Base-by-base conservation (phyloP, 2,888 invertebrate genomes). In the Tetanocera ferruginea region DNA sequence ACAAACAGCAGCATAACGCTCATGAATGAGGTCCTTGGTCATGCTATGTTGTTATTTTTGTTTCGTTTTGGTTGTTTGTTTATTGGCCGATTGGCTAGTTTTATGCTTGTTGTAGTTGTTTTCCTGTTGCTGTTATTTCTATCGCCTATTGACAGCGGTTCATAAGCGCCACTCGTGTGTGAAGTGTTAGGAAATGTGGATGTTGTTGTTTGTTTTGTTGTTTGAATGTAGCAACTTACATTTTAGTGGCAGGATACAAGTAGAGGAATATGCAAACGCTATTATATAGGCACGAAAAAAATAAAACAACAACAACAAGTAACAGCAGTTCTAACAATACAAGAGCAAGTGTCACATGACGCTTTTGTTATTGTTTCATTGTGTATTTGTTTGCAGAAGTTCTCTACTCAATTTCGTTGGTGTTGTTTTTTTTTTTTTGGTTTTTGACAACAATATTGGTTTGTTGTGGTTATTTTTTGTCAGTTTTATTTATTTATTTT, bases 31-130 rank as follows among this genome's bases (percentile, higher is more conserved):
- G 55, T 55, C 57, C n/a, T 52, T 71, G n/a, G 28, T 43, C 43
- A 43, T 43, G 43, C 43, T 43, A 43, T 43, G 43, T 2, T 43
- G 43, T 43, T 43, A 14, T 43, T 43, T 43, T 43, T 19, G 34
- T 34, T 37, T 67, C 34, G 14, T 43, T 67, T 9, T 66, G 34
- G 49, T 85, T 85, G 86, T 85, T 86, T 86, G 85, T 84, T 86
- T 86, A 86, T 85, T 86, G 86, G 83, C 81, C 86, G 84, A 85
- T 85, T 86, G 85, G 85, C 81, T 81, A 81, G 83, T 80, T 62
- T 71, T 19, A 25, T 71, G 8, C 3, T 71, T 17, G 70, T 69
- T 69, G 43, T 69, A 14, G 49, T 64, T 55, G 19, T 55, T 55
- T 5, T 55, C 11, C 17, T 60, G 25, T 23, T 60, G 2, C 60